Base-by-base conservation (phyloP, 2,888 invertebrate species). In the Halocaridina rubra region DNA sequence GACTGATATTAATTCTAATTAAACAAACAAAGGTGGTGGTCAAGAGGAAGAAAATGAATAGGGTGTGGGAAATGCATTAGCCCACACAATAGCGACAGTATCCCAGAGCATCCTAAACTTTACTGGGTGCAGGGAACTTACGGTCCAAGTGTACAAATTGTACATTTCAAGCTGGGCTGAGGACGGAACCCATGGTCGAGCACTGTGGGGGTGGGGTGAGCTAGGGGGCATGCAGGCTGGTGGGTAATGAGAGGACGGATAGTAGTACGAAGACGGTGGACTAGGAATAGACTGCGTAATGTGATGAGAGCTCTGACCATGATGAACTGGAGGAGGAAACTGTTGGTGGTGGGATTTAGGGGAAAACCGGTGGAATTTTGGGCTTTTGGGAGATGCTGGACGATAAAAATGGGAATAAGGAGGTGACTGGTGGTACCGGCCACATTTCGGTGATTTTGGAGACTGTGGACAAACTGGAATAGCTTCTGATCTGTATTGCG, bases 81-180 rank as follows among this genome's bases (percentile, higher is more conserved):
- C 82, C 82, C 82, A 84, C 82, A 84, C 82, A 39, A 84, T 57
- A 84, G 82, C 78, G 72, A 76, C 77, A 84, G 77, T 71, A 78
- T 39, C 82, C 82, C 57, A 72, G 59, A 78, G 72, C 72, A 39
- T 59, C 82, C 82, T 59, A 84, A 72, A 69, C 71, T 77, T 84
- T 59, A 84, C 78, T 69, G 59, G 46, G 82, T 78, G 82, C 78
- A 78, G 82, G 69, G 82, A 84, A 84, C 82, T 84, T 84, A 84
- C 82, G 61, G 82, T 84, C 82, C 82, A 84, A 61, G 82, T 77
- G 82, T 29, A 78, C 71, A 72, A 78, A 61, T 53, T 71, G 53
- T 77, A 71, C 78, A 69, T 84, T 57, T 84, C 82, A 71, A 78
- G 82, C 82, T 84, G 82, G 78, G 82, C 72, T 77, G 82, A 61